Evolutionary conservation across 1,140 invertebrate species (phyloP).

Genomic region (Drusus annulatus): DNA sequence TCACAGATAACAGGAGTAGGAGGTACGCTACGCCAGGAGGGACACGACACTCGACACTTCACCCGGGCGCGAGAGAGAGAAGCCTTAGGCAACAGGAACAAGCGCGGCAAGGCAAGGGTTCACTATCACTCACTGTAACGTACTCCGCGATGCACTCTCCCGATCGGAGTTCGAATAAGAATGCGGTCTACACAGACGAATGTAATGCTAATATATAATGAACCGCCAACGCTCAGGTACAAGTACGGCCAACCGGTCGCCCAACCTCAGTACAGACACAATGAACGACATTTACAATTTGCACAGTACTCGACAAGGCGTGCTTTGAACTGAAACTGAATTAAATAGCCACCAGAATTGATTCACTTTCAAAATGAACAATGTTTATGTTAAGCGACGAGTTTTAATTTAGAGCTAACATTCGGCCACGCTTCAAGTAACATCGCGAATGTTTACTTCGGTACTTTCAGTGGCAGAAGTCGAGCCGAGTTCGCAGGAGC

Average conservation of each 20-base stretch:
- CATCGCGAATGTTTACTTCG: slow-evolving; percentile 32
- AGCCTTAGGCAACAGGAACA: neutral
- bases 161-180: slow-evolving; percentile 27
- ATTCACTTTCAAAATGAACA: slow-evolving; percentile 27
- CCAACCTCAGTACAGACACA: slow-evolving; percentile 30
- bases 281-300: slow-evolving; percentile 36
- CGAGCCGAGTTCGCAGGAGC: slow-evolving; percentile 1
- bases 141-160: slow-evolving; percentile 25
- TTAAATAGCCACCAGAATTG: slow-evolving; percentile 4
- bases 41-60: slow-evolving; percentile 8
- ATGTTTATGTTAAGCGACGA: slow-evolving; percentile 22
- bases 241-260: slow-evolving; percentile 40
- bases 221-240: slow-evolving; percentile 45
- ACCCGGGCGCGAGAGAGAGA: neutral
- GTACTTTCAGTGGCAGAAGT: slow-evolving; percentile 16
- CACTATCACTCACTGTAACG: neutral
- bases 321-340: slow-evolving; percentile 7
- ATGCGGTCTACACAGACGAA: slow-evolving; percentile 34
- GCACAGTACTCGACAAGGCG: slow-evolving; percentile 12
- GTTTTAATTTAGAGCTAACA: slow-evolving; percentile 34
- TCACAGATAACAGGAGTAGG: slow-evolving; percentile 11
- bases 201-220: slow-evolving; percentile 42
- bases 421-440: slow-evolving; percentile 37
- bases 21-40: neutral
- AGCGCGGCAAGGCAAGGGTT: neutral